phyloP scores from a whole-genome alignment of 2,113 vertebrate species.

The Tyto alba region DNA sequence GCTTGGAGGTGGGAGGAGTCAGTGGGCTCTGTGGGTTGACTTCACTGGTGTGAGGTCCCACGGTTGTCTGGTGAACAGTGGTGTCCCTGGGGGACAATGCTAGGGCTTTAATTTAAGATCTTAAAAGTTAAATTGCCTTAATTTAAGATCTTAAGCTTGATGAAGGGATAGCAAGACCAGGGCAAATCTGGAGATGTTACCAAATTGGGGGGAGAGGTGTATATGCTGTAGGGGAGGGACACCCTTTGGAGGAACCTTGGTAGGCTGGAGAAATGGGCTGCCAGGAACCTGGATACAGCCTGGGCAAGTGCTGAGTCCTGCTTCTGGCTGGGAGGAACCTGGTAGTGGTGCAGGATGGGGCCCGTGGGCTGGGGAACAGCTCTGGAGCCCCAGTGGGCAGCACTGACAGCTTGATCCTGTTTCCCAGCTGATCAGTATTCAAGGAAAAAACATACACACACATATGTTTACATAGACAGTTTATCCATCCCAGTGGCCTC shows the following conservation, averaged over 20 bases:
- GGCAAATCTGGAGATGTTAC: not conserved
- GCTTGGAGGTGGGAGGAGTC: not conserved
- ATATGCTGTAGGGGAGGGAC: too few species aligned
- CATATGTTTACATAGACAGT: not conserved
- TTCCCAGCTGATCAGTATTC: not conserved
- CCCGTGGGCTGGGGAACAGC: not conserved
- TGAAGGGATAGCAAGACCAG: not conserved
- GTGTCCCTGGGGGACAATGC: too few species aligned
- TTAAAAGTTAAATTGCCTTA: too few species aligned
- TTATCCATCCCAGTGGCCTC: not conserved
- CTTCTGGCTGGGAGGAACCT: not conserved
- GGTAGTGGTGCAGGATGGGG: not conserved
- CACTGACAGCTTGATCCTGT: not conserved
- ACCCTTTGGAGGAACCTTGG: not conserved
- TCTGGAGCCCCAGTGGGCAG: not conserved
- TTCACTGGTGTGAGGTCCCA: not conserved
- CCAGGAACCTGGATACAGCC: not conserved
- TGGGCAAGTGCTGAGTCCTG: not conserved
- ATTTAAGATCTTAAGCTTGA: not conserved
- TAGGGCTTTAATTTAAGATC: not conserved
- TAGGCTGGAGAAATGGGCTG: not conserved
- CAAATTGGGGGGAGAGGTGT: fast-evolving
- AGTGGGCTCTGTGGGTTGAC: not conserved
- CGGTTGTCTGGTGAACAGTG: not conserved
- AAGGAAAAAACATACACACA: not conserved